These are phyloP conservation scores for Cerastis leucographa DNA, from an alignment of 2,888 invertebrate species.

Conservation along the genomic window DNA sequence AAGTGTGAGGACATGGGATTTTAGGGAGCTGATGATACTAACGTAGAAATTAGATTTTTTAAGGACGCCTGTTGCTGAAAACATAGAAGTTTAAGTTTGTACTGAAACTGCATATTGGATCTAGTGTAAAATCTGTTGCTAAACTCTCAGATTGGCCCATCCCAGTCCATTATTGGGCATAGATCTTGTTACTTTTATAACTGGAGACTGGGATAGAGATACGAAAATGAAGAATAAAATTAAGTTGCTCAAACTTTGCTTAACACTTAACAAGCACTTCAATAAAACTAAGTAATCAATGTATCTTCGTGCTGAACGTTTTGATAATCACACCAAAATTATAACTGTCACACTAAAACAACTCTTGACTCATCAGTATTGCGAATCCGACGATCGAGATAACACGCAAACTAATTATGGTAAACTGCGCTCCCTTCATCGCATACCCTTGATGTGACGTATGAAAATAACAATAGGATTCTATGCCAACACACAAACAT, in stretches of 20 bases:
- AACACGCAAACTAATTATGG: constrained; percentile 85
- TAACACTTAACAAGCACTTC: neutral
- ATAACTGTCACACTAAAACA: constrained; percentile 41
- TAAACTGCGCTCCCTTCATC: constrained; percentile 76
- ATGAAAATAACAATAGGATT: constrained; percentile 78
- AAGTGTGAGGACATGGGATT: constrained; percentile 72
- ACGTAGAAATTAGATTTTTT: neutral
- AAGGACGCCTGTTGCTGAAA: too few relatives aligned
- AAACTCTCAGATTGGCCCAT: too few relatives aligned
- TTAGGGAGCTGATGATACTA: constrained; percentile 73
- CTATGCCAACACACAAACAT: constrained; percentile 41
- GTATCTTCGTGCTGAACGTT: neutral
- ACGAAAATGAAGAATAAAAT: neutral
- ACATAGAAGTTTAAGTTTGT: neutral
- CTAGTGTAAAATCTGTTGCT: neutral
- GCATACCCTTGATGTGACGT: constrained; percentile 79
- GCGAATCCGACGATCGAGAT: constrained; percentile 79
- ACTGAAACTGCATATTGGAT: neutral
- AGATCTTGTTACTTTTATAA: neutral
- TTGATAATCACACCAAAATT: constrained; percentile 40
- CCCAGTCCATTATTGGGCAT: neutral
- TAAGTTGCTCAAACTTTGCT: neutral
- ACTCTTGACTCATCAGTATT: constrained; percentile 67
- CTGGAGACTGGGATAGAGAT: too few relatives aligned
- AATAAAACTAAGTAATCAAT: neutral